phyloP scores from a whole-genome alignment of 23 tunicate genomes.

The Halocynthia roretzi region DNA sequence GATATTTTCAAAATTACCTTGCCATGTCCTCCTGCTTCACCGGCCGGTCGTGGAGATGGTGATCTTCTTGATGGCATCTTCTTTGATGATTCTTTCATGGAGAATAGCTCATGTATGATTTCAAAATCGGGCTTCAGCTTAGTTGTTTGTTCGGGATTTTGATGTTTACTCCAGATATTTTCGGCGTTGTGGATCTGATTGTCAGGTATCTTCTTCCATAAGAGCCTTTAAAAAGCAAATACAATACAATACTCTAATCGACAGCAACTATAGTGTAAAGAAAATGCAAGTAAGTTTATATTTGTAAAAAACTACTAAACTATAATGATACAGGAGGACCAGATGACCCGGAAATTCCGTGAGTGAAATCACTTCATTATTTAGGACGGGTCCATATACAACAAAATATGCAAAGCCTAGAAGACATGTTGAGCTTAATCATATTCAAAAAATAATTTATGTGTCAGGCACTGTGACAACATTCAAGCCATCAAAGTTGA shows the following conservation, averaged over 20 bases:
- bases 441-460: no score
- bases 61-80: constrained; percentile 16
- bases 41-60: constrained; percentile 9
- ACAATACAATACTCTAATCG: neutral
- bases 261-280: neutral
- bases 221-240: constrained; percentile 22
- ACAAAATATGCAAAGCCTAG: no score
- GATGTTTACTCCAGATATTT: constrained; percentile 37
- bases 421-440: no score
- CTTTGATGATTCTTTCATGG: constrained; percentile 27
- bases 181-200: constrained; percentile 45
- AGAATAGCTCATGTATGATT: constrained; percentile 58
- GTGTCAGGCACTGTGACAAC: no score
- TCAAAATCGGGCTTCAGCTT: constrained; percentile 45
- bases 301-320: neutral
- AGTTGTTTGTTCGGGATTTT: constrained; percentile 2
- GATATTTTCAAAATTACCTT: no score
- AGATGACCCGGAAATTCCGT: no score
- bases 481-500: no score
- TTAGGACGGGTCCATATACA: no score
- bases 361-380: no score
- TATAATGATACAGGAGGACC: no score
- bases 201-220: constrained; percentile 85
- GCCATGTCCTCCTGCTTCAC: constrained; percentile 1
- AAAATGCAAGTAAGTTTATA: neutral